Evolutionary conservation across 2,888 invertebrate species (phyloP).

Genomic region (Agrotis puta): DNA sequence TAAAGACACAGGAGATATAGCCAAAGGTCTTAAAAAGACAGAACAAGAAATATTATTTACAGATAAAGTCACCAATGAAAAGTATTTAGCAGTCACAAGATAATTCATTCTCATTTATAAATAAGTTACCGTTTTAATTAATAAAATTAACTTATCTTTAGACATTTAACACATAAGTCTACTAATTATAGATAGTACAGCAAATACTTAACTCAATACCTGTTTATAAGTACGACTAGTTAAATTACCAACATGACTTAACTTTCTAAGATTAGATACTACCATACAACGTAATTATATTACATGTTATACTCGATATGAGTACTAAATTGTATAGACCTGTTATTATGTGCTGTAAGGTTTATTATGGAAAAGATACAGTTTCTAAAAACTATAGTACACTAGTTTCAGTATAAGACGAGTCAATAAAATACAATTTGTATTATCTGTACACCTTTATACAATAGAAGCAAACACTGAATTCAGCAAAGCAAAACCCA

Average conservation of each 20-base stretch:
- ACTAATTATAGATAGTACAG: slow-evolving; percentile 50
- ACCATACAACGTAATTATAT: slow-evolving; percentile 46
- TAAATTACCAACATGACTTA: slow-evolving; percentile 53
- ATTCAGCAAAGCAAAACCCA: not conserved
- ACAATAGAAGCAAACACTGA: not conserved
- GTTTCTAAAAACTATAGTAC: not conserved
- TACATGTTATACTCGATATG: slow-evolving; percentile 39
- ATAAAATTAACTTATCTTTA: slow-evolving; percentile 51
- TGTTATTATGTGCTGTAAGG: slow-evolving; percentile 36
- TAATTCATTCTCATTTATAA: slow-evolving; percentile 45
- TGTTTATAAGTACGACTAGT: slow-evolving; percentile 46
- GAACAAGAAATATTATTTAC: slow-evolving; percentile 22
- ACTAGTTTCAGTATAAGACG: not conserved
- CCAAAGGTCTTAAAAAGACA: slow-evolving; percentile 3
- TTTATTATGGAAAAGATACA: slow-evolving; percentile 6
- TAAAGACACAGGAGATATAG: slow-evolving; percentile 29
- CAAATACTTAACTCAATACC: slow-evolving; percentile 43
- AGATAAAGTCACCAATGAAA: slow-evolving; percentile 35
- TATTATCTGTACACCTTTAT: not conserved
- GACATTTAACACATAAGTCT: slow-evolving; percentile 42
- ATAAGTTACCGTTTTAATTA: slow-evolving; percentile 47
- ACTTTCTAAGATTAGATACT: slow-evolving; percentile 60
- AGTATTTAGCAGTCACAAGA: slow-evolving; percentile 23
- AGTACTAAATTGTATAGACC: slow-evolving; percentile 29
- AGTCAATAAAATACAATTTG: not conserved